These are phyloP conservation scores for Sebastes taczanowskii DNA, from an alignment of 2,797 vertebrate species.

Conservation along the genomic window DNA sequence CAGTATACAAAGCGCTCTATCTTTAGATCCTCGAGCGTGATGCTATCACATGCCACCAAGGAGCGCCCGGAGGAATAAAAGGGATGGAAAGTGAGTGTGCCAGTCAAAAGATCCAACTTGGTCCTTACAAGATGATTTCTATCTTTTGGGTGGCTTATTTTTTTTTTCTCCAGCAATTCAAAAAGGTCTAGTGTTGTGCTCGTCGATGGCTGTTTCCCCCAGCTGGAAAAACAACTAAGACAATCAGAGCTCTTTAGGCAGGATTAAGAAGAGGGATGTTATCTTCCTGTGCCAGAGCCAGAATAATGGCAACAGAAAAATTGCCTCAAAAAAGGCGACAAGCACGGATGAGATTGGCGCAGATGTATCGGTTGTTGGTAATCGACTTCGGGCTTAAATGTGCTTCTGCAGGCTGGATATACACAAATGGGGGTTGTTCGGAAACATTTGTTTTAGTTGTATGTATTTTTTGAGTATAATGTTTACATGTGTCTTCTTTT, in stretches of 20 bases:
- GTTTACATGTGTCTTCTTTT: background rate
- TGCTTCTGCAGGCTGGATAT: background rate
- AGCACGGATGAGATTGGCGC: slow-evolving; percentile 13
- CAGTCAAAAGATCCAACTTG: background rate
- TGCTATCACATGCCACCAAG: background rate
- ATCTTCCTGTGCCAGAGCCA: slow-evolving; percentile 35
- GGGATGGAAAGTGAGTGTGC: background rate
- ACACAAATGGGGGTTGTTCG: background rate
- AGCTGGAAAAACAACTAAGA: slow-evolving; percentile 19
- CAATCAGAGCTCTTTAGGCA: slow-evolving; percentile 33
- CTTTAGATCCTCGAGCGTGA: background rate
- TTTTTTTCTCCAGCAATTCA: background rate
- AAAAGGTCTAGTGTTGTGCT: background rate
- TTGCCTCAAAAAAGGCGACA: slow-evolving; percentile 1
- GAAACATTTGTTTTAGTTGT: background rate
- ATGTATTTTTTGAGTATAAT: background rate
- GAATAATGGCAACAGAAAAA: slow-evolving; percentile 30
- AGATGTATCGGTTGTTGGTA: background rate
- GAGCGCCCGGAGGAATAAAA: background rate
- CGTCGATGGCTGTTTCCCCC: background rate
- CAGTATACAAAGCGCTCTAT: background rate
- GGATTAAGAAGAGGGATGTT: slow-evolving; percentile 33
- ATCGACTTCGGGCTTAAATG: slow-evolving; percentile 5
- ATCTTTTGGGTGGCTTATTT: slow-evolving; percentile 1
- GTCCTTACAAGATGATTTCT: background rate